Evolutionary conservation across 2,888 invertebrate genomes (phyloP).

Genomic region (Thecocarcelia acutangulata): DNA sequence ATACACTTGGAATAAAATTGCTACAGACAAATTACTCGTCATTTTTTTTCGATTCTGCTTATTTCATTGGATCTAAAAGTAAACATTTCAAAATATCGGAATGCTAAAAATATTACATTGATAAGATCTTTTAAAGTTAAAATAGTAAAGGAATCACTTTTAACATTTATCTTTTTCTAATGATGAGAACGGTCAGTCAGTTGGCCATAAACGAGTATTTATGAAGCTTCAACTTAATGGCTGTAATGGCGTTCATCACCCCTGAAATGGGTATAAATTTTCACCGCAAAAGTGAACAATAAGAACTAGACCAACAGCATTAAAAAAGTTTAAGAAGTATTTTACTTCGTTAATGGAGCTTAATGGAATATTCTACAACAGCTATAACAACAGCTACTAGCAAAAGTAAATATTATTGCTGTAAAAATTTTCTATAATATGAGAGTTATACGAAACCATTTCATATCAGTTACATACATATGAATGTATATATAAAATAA

Average conservation of each 20-base stretch:
- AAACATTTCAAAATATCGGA: no score
- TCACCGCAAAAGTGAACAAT: slow-evolving; percentile 10
- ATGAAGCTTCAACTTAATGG: slow-evolving; percentile 57
- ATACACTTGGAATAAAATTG: no score
- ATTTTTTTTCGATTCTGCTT: no score
- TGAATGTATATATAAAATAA: neutral
- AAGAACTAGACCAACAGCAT: slow-evolving; percentile 16
- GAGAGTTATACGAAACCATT: slow-evolving; percentile 13
- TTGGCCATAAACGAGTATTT: slow-evolving; percentile 50
- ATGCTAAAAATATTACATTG: no score
- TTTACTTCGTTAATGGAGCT: slow-evolving; percentile 57
- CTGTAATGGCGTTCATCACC: slow-evolving; percentile 51
- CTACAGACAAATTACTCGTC: no score
- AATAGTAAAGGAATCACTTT: no score
- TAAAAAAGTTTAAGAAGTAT: slow-evolving; percentile 24
- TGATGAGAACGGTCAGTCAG: neutral
- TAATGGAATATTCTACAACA: slow-evolving; percentile 40
- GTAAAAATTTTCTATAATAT: slow-evolving; percentile 37
- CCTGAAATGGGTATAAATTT: slow-evolving; percentile 42
- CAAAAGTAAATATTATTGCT: slow-evolving; percentile 18
- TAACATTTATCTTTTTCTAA: no score
- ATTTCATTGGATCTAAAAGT: no score
- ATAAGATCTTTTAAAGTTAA: no score
- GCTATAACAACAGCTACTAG: neutral
- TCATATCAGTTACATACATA: neutral